Percentiles rank a stretch among this genome's conserved stretches.
phyloP scores from a whole-genome alignment of 2,113 vertebrate genomes.

The Picathartes gymnocephalus region DNA sequence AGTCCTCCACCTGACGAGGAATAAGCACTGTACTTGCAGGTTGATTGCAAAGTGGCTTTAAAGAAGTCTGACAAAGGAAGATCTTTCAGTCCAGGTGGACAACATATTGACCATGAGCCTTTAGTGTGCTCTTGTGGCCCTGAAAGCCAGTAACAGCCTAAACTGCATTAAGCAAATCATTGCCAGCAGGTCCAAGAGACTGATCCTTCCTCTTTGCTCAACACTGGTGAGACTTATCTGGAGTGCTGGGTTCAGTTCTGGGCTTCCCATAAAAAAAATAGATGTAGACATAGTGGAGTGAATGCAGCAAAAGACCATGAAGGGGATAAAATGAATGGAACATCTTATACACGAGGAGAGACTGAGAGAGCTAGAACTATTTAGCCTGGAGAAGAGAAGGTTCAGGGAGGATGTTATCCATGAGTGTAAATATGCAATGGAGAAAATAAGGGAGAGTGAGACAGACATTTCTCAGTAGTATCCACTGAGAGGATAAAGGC shows the following conservation, averaged over 20 bases:
- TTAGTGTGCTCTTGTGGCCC: background rate
- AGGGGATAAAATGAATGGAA: background rate
- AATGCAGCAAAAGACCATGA: background rate
- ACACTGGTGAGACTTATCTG: background rate
- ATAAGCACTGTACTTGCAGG: background rate
- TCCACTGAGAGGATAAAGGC: background rate
- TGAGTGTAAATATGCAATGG: background rate
- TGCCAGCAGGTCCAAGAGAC: background rate
- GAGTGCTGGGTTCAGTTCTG: background rate
- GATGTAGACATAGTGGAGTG: background rate
- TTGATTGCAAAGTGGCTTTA: background rate
- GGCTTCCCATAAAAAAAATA: background rate
- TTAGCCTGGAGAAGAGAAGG: background rate
- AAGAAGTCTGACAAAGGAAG: background rate
- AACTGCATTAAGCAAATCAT: background rate
- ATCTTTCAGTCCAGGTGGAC: background rate
- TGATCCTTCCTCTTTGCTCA: background rate
- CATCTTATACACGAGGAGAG: rapidly evolving
- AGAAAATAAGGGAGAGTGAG: background rate
- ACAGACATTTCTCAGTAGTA: background rate
- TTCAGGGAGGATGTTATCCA: background rate
- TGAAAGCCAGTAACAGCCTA: background rate
- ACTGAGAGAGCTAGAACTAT: background rate
- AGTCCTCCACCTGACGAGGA: background rate
- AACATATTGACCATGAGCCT: background rate